These are phyloP conservation scores for Neodontobutis hainanensis DNA, from an alignment of 2,113 vertebrate genomes.

Conservation along the genomic window DNA sequence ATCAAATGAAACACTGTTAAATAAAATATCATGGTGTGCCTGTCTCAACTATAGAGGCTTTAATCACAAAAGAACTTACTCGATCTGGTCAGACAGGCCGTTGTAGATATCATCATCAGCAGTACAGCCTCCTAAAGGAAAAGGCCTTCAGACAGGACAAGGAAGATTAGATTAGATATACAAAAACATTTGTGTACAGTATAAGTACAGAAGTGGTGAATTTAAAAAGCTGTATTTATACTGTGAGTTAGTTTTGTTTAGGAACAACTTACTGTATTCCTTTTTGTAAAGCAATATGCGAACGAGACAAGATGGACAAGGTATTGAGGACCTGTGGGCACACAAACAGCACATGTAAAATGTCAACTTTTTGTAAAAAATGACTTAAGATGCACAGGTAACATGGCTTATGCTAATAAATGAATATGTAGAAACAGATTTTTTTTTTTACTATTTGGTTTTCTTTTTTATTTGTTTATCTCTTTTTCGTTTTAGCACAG, in stretches of 20 bases:
- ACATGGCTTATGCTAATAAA: too few species aligned
- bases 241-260: neutral
- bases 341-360: slow-evolving; percentile 5
- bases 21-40: neutral
- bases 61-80: slow-evolving; percentile 77
- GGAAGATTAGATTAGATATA: too few species aligned
- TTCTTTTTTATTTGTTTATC: too few species aligned
- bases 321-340: slow-evolving; percentile 83
- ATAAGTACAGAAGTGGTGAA: neutral
- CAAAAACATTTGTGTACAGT: too few species aligned
- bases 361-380: too few species aligned
- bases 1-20: neutral
- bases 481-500: too few species aligned
- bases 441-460: too few species aligned
- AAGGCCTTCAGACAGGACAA: slow-evolving; percentile 76
- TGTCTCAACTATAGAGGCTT: neutral
- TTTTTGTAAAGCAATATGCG: slow-evolving; percentile 73
- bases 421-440: too few species aligned
- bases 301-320: slow-evolving; percentile 84
- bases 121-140: slow-evolving; percentile 82
- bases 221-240: neutral
- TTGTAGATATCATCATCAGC: slow-evolving; percentile 90
- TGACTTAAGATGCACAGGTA: too few species aligned
- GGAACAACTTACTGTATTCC: slow-evolving; percentile 80
- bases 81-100: slow-evolving; percentile 90